These are phyloP conservation scores for Lates calcarifer DNA, from an alignment of 2,113 vertebrate species.

Conservation along the genomic window DNA sequence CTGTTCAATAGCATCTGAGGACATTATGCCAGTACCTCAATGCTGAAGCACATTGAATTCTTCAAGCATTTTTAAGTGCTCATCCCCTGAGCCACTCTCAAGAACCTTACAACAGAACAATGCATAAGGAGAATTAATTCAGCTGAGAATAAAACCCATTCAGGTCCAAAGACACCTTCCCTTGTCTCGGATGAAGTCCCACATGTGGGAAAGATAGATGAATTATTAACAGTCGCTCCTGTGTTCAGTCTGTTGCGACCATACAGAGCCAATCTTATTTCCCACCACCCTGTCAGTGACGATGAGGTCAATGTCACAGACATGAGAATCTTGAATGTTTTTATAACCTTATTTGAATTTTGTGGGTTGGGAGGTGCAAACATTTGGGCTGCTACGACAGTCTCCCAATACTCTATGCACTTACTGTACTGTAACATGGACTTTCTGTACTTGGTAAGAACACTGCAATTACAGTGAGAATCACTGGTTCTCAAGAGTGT, in stretches of 20 bases:
- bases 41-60: slow-evolving; percentile 49
- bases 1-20: slow-evolving; percentile 35
- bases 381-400: neutral
- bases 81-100: slow-evolving; percentile 25
- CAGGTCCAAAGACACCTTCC: slow-evolving; percentile 53
- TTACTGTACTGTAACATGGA: neutral
- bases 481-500: neutral
- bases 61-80: slow-evolving; percentile 32
- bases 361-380: neutral
- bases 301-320: slow-evolving; percentile 42
- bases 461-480: neutral
- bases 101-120: slow-evolving; percentile 49
- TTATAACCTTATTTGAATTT: slow-evolving; percentile 22
- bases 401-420: neutral
- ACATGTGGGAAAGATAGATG: slow-evolving; percentile 39
- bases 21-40: slow-evolving; percentile 16
- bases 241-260: slow-evolving; percentile 6
- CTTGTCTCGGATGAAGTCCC: slow-evolving; percentile 57
- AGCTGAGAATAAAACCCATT: slow-evolving; percentile 67
- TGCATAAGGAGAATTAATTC: slow-evolving; percentile 68
- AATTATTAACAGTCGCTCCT: slow-evolving; percentile 62
- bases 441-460: neutral
- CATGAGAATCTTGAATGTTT: slow-evolving; percentile 10
- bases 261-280: slow-evolving; percentile 27
- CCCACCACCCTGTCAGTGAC: neutral